phyloP scores from a whole-genome alignment of 2,113 vertebrate species.

The Sapayoa aenigma region DNA sequence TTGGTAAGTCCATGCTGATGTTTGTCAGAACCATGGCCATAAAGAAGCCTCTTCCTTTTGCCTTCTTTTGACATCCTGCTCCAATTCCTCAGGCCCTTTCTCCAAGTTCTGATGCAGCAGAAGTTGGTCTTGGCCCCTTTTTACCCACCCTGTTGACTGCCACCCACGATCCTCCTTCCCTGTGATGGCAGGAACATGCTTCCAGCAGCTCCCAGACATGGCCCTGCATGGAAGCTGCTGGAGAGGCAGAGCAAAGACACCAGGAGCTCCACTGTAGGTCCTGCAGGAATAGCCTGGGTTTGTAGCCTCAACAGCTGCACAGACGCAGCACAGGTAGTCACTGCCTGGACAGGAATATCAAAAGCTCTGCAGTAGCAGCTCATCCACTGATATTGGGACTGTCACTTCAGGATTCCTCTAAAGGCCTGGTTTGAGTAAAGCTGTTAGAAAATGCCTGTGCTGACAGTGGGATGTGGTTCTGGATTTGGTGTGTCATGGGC shows the following conservation, averaged over 20 bases:
- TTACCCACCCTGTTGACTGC: not conserved
- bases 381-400: not conserved
- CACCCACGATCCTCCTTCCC: not conserved
- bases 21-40: not conserved
- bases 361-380: not conserved
- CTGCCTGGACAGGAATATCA: not conserved
- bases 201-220: not conserved
- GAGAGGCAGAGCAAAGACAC: not conserved
- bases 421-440: not conserved
- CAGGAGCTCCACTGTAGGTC: not conserved
- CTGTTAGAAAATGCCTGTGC: not conserved
- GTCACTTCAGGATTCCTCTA: not conserved
- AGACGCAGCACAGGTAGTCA: not conserved
- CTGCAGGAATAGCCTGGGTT: not conserved
- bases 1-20: not conserved
- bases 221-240: not conserved
- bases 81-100: not conserved
- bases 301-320: not conserved
- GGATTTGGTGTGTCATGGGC: not conserved
- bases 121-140: constrained; percentile 41
- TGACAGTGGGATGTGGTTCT: fast-evolving
- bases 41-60: not conserved
- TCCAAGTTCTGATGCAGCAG: constrained; percentile 38
- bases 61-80: not conserved
- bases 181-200: not conserved